Percentiles rank a stretch among this genome's conserved stretches.
These are phyloP conservation scores for Heliangelus exortis DNA, from an alignment of 2,797 vertebrate genomes.

Conservation along the genomic window DNA sequence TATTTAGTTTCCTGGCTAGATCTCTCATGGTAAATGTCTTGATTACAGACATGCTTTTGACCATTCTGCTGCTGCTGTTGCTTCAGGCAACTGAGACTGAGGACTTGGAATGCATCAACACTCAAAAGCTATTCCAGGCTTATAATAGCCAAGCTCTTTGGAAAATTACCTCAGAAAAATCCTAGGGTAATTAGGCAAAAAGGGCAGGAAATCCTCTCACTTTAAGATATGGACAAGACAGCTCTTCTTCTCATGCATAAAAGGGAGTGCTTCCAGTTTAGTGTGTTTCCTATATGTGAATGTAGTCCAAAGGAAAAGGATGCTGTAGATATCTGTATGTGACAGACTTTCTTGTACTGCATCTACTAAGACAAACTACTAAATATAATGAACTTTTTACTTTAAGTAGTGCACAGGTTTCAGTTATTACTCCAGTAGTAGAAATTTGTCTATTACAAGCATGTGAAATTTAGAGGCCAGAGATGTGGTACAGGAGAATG, in stretches of 20 bases:
- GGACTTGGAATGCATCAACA: not conserved
- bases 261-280: not conserved
- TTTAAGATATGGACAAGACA: not conserved
- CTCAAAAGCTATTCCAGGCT: slow-evolving; percentile 38
- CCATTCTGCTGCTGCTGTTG: slow-evolving; percentile 29
- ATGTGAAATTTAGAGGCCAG: not conserved
- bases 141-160: slow-evolving; percentile 32
- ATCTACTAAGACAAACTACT: not conserved
- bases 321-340: not conserved
- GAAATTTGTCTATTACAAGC: not conserved
- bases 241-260: not conserved
- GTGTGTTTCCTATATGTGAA: not conserved
- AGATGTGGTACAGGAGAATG: not conserved
- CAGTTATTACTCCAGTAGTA: not conserved
- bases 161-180: slow-evolving; percentile 59
- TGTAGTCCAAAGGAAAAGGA: not conserved
- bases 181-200: not conserved
- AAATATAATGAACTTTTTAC: not conserved
- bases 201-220: not conserved
- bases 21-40: slow-evolving; percentile 13
- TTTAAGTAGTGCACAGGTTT: not conserved
- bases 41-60: slow-evolving; percentile 49
- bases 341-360: not conserved
- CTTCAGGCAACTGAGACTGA: slow-evolving; percentile 30
- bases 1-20: slow-evolving; percentile 53